Conservation (phyloP, 2,888 invertebrate genomes). For the Polydesmus complanatus region DNA sequence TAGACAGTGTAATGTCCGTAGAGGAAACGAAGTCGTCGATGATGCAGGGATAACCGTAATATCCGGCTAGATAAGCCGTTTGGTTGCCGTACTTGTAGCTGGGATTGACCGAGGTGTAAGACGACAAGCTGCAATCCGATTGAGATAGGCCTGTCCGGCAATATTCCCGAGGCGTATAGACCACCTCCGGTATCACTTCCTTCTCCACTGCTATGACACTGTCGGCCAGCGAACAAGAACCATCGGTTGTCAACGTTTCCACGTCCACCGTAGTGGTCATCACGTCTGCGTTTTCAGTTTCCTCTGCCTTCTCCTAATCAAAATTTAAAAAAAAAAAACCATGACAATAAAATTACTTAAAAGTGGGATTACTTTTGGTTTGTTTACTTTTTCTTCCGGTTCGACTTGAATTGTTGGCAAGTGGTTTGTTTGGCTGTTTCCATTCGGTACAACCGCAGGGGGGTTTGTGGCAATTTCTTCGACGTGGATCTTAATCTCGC, state of each 20-base stretch:
- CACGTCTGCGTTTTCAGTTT: not conserved
- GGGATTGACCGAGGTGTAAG: constrained; percentile 53
- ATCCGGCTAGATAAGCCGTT: constrained; percentile 28
- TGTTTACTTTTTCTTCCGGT: too few relatives aligned
- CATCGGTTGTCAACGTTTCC: too few relatives aligned
- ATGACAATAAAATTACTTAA: too few relatives aligned
- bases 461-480: not conserved
- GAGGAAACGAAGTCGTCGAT: not conserved
- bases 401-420: too few relatives aligned
- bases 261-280: not conserved
- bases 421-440: not conserved
- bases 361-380: too few relatives aligned
- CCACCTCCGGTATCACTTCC: too few relatives aligned
- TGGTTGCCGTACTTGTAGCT: constrained; percentile 67
- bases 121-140: constrained; percentile 62
- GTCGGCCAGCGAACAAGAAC: too few relatives aligned
- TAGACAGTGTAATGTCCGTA: too few relatives aligned
- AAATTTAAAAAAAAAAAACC: too few relatives aligned
- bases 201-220: constrained; percentile 1
- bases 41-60: constrained; percentile 13
- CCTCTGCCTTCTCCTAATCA: not conserved
- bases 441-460: not conserved
- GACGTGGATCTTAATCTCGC: too few relatives aligned
- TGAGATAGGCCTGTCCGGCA: constrained; percentile 56
- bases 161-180: constrained; percentile 6